Percentiles rank a stretch among this genome's conserved stretches.
Conservation (phyloP, 2,888 invertebrate genomes). For the Drosophila affinis region DNA sequence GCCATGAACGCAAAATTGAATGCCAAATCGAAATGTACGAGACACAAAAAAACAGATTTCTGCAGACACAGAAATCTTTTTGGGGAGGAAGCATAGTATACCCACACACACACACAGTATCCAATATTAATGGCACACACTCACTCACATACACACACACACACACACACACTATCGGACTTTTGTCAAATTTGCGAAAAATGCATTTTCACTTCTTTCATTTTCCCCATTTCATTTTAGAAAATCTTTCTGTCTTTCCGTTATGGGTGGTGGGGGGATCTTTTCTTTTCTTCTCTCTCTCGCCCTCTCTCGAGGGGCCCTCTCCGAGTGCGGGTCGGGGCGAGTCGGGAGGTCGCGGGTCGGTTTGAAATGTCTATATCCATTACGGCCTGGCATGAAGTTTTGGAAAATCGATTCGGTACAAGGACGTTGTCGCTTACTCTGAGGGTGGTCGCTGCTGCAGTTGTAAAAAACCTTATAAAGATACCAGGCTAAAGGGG, state of each 20-base stretch:
- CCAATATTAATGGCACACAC: slow-evolving; percentile 6
- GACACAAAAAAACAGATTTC: slow-evolving; percentile 20
- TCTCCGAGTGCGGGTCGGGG: neutral
- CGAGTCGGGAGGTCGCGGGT: slow-evolving; percentile 10
- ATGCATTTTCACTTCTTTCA: slow-evolving; percentile 19
- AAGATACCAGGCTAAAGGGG: slow-evolving; percentile 3
- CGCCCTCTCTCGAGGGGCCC: slow-evolving; percentile 18
- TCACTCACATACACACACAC: slow-evolving; percentile 16
- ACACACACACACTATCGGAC: slow-evolving; percentile 26
- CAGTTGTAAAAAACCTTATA: slow-evolving; percentile 42
- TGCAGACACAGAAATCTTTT: slow-evolving; percentile 18
- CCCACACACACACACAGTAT: slow-evolving; percentile 4
- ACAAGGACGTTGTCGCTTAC: slow-evolving; percentile 79
- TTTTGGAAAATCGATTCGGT: slow-evolving; percentile 82
- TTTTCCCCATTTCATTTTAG: slow-evolving; percentile 19
- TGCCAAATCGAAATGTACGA: slow-evolving; percentile 58
- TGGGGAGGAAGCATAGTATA: neutral
- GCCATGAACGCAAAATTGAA: slow-evolving; percentile 43
- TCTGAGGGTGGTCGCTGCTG: slow-evolving; percentile 47
- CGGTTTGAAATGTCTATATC: slow-evolving; percentile 43
- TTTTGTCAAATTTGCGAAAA: slow-evolving; percentile 19
- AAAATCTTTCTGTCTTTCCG: slow-evolving; percentile 19
- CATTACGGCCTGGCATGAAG: slow-evolving; percentile 74
- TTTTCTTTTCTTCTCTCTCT: neutral
- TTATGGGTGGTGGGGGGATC: neutral